Percentiles rank a stretch among this genome's conserved stretches.
Evolutionary conservation across 2,888 invertebrate genomes (phyloP).

Genomic region (Geophilus truncorum): DNA sequence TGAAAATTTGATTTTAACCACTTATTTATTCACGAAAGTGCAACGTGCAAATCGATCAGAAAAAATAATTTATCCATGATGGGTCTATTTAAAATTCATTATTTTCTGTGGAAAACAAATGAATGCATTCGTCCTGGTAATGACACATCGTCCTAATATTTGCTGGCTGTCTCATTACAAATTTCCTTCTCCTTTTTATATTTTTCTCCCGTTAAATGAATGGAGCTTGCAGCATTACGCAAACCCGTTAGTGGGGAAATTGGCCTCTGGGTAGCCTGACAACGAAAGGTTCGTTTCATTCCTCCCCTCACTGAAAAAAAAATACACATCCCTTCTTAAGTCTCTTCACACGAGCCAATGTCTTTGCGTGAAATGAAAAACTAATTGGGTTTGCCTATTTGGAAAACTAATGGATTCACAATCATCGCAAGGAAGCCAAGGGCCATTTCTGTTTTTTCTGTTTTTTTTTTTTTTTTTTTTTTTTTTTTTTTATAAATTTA

Average conservation of each 20-base stretch:
- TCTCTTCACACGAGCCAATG: background rate
- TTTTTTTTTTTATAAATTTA: background rate
- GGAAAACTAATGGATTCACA: background rate
- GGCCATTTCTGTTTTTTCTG: background rate
- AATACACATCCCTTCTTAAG: background rate
- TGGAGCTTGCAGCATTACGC: background rate
- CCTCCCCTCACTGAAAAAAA: background rate
- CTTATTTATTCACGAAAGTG: too few species aligned
- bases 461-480: background rate
- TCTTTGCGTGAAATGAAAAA: slow-evolving; percentile 25
- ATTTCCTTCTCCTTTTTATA: background rate
- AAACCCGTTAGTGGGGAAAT: slow-evolving; percentile 2
- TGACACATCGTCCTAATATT: background rate
- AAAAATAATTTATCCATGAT: too few species aligned
- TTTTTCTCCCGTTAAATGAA: background rate
- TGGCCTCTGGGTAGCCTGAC: slow-evolving; percentile 6
- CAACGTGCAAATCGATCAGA: too few species aligned
- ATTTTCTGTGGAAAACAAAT: too few species aligned
- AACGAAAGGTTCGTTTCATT: background rate
- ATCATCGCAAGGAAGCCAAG: background rate
- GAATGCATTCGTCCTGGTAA: too few species aligned
- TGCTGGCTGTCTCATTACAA: background rate
- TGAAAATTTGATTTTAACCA: too few species aligned
- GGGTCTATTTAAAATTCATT: too few species aligned
- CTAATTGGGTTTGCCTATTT: slow-evolving; percentile 27